Conservation (phyloP, 2,113 vertebrate genomes). For the Sminthopsis crassicaudata region DNA sequence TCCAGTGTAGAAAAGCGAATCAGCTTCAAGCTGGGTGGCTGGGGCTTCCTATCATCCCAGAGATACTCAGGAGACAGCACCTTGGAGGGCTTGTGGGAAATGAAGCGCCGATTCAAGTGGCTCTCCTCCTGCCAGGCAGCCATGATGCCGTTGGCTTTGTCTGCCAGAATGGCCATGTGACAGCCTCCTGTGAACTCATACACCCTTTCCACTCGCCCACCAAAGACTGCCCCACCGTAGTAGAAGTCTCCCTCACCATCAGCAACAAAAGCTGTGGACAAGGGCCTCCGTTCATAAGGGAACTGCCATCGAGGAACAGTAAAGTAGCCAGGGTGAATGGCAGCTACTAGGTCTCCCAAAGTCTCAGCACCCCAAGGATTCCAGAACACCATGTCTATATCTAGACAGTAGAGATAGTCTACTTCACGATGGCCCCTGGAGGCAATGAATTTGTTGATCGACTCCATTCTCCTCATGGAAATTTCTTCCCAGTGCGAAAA, state of each 20-base stretch:
- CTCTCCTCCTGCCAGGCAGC: conserved; percentile 89
- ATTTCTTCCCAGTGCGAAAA: conserved; percentile 85
- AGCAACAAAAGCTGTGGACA: conserved; percentile 81
- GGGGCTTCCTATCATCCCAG: conserved; percentile 84
- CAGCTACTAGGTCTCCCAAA: conserved; percentile 80
- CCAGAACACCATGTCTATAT: conserved; percentile 83
- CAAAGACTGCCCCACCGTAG: conserved; percentile 84
- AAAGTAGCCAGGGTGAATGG: conserved; percentile 86
- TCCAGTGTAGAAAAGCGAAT: conserved; percentile 80
- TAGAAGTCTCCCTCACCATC: conserved; percentile 86
- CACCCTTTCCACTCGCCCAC: conserved; percentile 78
- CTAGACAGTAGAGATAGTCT: conserved; percentile 86
- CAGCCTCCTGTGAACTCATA: conserved; percentile 81
- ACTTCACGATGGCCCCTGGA: neutral
- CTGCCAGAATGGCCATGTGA: conserved; percentile 79
- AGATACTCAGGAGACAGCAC: conserved; percentile 87
- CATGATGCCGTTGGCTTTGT: conserved; percentile 82
- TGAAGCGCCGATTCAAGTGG: conserved; percentile 86
- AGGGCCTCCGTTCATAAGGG: conserved; percentile 82
- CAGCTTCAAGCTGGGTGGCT: conserved; percentile 76
- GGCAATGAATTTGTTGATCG: conserved; percentile 80
- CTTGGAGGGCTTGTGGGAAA: conserved; percentile 85
- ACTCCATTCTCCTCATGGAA: conserved; percentile 83
- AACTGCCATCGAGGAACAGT: conserved; percentile 54
- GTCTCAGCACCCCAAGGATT: conserved; percentile 84